Percentiles rank a stretch among this genome's conserved stretches.
Evolutionary conservation across 2,113 vertebrate species (phyloP).

Genomic region (Thunnus maccoyii): DNA sequence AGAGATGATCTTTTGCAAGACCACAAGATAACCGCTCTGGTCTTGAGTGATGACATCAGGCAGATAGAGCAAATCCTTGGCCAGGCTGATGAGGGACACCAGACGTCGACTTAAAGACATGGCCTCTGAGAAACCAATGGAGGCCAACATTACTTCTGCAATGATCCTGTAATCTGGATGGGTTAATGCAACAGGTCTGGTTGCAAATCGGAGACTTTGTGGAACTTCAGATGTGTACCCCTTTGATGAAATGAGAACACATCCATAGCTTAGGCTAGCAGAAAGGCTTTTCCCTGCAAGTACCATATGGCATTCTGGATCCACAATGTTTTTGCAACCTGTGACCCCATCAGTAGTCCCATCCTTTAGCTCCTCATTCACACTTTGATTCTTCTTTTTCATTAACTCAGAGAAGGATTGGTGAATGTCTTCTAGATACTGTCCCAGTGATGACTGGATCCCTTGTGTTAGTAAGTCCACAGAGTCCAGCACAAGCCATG

Average conservation of each 20-base stretch:
- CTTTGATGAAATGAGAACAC: constrained; percentile 79
- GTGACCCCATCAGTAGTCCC: neutral
- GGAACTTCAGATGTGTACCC: constrained; percentile 66
- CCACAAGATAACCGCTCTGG: constrained; percentile 70
- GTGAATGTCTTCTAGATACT: constrained; percentile 83
- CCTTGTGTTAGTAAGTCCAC: constrained; percentile 79
- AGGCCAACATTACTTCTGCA: constrained; percentile 85
- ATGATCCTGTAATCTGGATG: constrained; percentile 82
- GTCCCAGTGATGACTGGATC: constrained; percentile 83
- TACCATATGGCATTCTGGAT: constrained; percentile 53
- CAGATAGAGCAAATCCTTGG: constrained; percentile 79
- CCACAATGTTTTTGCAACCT: neutral
- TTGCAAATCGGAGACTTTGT: constrained; percentile 80
- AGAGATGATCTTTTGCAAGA: constrained; percentile 82
- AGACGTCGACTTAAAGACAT: constrained; percentile 80
- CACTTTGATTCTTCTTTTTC: constrained; percentile 13
- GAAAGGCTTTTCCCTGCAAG: constrained; percentile 80
- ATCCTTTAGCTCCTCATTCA: constrained; percentile 10
- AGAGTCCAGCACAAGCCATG: constrained; percentile 86
- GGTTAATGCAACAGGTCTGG: constrained; percentile 85
- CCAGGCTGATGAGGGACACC: constrained; percentile 81
- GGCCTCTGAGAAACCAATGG: constrained; percentile 85
- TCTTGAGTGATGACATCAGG: constrained; percentile 58
- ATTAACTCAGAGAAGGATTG: constrained; percentile 71
- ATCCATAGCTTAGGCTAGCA: constrained; percentile 83